Evolutionary conservation across 64 coral and sea anemone genomes (phyloP), one percentile per base, ranked within the genome.

Genomic region (Montipora capricornis): DNA sequence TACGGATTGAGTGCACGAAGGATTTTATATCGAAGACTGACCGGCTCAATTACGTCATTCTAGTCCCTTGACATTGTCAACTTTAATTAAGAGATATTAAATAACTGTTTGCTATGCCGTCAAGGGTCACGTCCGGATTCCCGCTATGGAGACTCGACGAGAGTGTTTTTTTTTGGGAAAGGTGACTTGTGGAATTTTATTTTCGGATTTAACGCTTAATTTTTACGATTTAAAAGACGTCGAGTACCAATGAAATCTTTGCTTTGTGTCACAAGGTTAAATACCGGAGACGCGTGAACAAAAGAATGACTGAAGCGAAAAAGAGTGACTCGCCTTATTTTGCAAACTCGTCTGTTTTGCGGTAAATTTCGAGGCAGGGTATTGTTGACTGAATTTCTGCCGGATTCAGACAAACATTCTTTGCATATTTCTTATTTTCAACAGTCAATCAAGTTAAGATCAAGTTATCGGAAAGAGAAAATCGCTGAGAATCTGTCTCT

Each of bases 71-170:
- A 86, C 82, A 86, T 50, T 86, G 64, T 73, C 82, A 86, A 48
- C 82, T 86, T 17, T 64, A 86, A 86, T 17, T 64, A 86, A 86
- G 68, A 68, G 82, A 86, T 86, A 86, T 86, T 86, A 86, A 86
- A 86, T 86, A 73, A 70, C 82, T 86, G 45, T 86, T 86, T 86
- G 44, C 19, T 20, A 5, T 49, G 45, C 10, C 53, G 66, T 73
- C 47, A 46, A 49, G 10, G 14, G 47, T 20, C 61, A 73, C 50
- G 67, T 86, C 82, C 82, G 82, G 66, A 86, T 86, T 86, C 67
- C 47, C 8, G 78, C 78, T 2, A 37, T 37, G 11, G 50, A 62
- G 68, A 11, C 4, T 47, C 19, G 22, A 4, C 12, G 2, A 47
- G 44, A 49, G 15, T 2, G 15, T 4, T 37, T 47, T 5, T 78